These are phyloP conservation scores for Hybognathus amarus DNA, from an alignment of 2,797 vertebrate genomes.

Conservation along the genomic window DNA sequence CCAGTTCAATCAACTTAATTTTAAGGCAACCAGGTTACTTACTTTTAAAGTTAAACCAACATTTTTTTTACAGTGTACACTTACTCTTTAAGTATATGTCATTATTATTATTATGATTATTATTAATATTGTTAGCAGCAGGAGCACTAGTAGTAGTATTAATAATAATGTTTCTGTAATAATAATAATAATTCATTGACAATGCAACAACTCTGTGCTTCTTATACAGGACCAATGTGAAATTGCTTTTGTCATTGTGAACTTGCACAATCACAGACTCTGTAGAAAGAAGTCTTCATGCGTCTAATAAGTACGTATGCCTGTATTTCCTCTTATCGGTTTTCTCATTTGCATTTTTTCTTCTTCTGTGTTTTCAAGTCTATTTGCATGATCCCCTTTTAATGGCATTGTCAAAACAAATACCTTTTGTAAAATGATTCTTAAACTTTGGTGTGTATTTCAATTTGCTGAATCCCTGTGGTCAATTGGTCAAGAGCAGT, in stretches of 20 bases:
- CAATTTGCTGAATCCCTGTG: neutral
- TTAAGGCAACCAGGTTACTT: no score
- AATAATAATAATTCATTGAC: neutral
- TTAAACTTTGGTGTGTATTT: neutral
- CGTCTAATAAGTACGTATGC: conserved; percentile 80
- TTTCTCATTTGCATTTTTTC: neutral
- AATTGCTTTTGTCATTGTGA: conserved; percentile 85
- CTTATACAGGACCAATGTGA: conserved; percentile 69
- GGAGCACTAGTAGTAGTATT: neutral
- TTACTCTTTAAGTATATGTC: neutral
- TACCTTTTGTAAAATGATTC: neutral
- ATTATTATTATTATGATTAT: neutral
- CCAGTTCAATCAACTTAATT: no score
- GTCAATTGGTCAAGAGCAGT: no score
- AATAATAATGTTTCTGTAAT: neutral
- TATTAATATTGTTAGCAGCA: neutral
- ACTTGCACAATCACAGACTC: conserved; percentile 87
- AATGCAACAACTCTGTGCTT: neutral
- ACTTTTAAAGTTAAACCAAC: no score
- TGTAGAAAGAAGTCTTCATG: conserved; percentile 85
- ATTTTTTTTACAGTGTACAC: neutral
- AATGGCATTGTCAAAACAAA: neutral
- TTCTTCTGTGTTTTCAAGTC: neutral
- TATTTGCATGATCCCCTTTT: neutral
- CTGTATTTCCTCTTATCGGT: conserved; percentile 26